Evolutionary conservation across 1,140 invertebrate genomes (phyloP), one percentile per base, ranked within the genome.

Genomic region (Cyrtorhinus lividipennis): DNA sequence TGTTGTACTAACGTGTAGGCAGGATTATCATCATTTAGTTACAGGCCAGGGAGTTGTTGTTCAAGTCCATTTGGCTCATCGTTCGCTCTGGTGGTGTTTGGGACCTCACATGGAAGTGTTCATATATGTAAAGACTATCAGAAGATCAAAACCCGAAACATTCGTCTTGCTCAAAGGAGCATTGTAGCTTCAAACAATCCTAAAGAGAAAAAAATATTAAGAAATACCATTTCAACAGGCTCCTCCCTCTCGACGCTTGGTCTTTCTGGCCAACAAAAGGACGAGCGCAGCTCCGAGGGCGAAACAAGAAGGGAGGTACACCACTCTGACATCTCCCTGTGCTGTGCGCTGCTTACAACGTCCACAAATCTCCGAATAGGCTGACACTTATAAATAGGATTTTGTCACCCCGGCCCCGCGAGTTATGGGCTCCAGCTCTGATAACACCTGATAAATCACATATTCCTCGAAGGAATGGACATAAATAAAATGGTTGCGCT

Each of bases 371-470:
- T 59, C 58, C 58, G 24, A 59, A 59, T 59, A 59, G n/a, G 58
- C 24, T 27, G 58, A 59, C 58, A 30, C 27, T 59, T 59, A 59
- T 59, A 59, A 59, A 59, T 59, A 59, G 58, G 58, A 59, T 59
- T 59, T 59, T 59, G 58, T 59, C 58, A 59, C 58, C 58, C n/a
- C 15, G 3, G 18, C 56, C 18, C 20, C 2, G 24, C 25, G 58
- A 59, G 58, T 59, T 59, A 59, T 59, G 58, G 58, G 58, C 27
- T 59, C 48, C 18, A 24, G 58, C 58, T 30, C 24, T 59, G 58
- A 59, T 59, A 59, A 59, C 58, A 59, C 58, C 58, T 59, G 58
- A 59, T 59, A 59, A 59, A 59, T 59, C 58, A 59, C 58, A 30
- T 15, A 30, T 18, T 59, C 56, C 58, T 59, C 27, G 48, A 56